phyloP scores from a whole-genome alignment of 2,888 invertebrate species.

The Oligia latruncula region DNA sequence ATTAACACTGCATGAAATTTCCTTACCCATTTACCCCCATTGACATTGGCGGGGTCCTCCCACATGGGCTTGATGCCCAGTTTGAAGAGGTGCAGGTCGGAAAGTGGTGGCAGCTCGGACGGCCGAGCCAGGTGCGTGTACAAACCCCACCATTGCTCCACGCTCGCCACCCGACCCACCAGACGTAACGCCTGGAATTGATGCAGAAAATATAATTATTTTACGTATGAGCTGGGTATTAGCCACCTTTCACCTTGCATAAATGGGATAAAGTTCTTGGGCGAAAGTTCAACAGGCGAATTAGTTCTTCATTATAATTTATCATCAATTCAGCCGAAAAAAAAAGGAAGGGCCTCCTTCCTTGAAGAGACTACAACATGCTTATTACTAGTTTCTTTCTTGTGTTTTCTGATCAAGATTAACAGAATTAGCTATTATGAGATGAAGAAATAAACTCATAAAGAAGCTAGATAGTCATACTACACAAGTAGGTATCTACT shows the following conservation, averaged over 20 bases:
- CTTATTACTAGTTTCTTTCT: neutral
- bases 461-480: neutral
- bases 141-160: constrained; percentile 99
- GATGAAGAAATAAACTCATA: neutral
- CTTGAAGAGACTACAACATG: neutral
- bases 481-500: neutral
- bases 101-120: constrained; percentile 96
- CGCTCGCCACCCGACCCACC: constrained; percentile 96
- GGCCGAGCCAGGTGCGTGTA: constrained; percentile 98
- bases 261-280: neutral
- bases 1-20: neutral
- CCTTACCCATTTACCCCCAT: constrained; percentile 99
- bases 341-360: neutral
- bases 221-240: neutral
- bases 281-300: neutral
- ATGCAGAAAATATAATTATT: constrained; percentile 1
- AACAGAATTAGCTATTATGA: neutral
- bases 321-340: neutral
- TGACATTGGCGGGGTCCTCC: constrained; percentile 99
- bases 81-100: constrained; percentile 99
- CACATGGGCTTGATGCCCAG: constrained; percentile 99
- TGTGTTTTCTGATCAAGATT: neutral
- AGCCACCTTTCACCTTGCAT: neutral
- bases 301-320: neutral
- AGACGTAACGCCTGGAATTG: constrained; percentile 94